phyloP scores from a whole-genome alignment of 2,113 vertebrate species.

The Ptyas mucosa region DNA sequence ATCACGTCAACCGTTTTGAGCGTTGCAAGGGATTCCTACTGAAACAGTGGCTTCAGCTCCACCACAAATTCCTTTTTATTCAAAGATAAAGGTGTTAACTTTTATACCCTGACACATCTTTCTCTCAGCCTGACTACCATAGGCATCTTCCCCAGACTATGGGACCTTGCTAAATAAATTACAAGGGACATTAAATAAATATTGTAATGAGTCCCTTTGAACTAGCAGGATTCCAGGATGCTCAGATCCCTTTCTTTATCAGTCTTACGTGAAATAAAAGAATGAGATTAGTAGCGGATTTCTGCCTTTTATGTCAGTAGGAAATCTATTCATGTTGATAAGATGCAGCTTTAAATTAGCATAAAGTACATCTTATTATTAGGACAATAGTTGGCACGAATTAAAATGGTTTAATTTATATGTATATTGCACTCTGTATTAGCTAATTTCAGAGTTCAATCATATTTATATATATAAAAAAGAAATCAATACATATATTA shows the following conservation, averaged over 20 bases:
- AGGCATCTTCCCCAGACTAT: background rate
- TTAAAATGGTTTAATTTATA: background rate
- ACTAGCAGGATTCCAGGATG: conserved; percentile 13
- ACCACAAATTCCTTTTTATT: background rate
- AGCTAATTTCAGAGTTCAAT: background rate
- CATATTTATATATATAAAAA: background rate
- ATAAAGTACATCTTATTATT: background rate
- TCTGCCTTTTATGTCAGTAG: conserved; percentile 10
- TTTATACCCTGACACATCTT: background rate
- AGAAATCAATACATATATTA: background rate
- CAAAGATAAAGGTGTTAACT: background rate
- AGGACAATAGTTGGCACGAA: background rate
- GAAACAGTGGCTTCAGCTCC: background rate
- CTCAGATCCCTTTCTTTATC: background rate
- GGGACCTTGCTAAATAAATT: conserved; percentile 18
- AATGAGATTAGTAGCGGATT: background rate
- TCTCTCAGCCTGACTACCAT: background rate
- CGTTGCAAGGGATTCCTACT: background rate
- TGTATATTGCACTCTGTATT: background rate
- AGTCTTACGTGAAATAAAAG: background rate
- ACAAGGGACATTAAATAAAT: conserved; percentile 20
- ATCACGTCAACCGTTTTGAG: background rate
- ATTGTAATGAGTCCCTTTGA: conserved; percentile 25
- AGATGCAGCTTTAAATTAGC: background rate
- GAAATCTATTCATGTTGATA: background rate